These are phyloP conservation scores for Picathartes gymnocephalus DNA, from an alignment of 2,113 vertebrate genomes.

Conservation along the genomic window DNA sequence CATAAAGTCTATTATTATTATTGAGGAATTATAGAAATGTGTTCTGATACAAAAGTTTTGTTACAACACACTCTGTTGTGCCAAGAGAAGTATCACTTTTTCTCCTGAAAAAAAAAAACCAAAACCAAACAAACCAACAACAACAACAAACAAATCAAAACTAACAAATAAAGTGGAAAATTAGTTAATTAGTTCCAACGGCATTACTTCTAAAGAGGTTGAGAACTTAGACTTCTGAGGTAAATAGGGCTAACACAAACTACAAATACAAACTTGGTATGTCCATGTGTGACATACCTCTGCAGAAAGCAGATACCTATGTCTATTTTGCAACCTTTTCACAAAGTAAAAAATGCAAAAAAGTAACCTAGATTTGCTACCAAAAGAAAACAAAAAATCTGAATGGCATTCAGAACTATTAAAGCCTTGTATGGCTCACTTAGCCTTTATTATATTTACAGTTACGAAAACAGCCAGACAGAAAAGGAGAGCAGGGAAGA, in stretches of 20 bases:
- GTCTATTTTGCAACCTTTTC: background rate
- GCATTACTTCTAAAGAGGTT: background rate
- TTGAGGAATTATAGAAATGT: background rate
- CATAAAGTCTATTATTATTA: background rate
- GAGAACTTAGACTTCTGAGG: background rate
- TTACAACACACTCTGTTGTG: background rate
- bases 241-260: background rate
- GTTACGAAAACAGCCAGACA: background rate
- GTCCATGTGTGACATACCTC: background rate
- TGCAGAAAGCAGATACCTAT: background rate
- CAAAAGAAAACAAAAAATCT: background rate
- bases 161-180: background rate
- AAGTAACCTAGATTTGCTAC: background rate
- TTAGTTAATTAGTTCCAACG: background rate
- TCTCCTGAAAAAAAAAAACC: background rate
- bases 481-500: background rate
- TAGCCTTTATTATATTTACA: background rate
- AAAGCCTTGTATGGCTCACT: background rate
- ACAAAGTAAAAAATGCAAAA: background rate
- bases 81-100: background rate
- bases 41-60: background rate
- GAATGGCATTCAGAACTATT: background rate
- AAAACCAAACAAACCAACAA: too few relatives aligned
- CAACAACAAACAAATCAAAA: background rate
- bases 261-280: background rate